These are phyloP conservation scores for Odontamblyopus lacepedii DNA, from an alignment of 2,797 vertebrate genomes.

Conservation along the genomic window DNA sequence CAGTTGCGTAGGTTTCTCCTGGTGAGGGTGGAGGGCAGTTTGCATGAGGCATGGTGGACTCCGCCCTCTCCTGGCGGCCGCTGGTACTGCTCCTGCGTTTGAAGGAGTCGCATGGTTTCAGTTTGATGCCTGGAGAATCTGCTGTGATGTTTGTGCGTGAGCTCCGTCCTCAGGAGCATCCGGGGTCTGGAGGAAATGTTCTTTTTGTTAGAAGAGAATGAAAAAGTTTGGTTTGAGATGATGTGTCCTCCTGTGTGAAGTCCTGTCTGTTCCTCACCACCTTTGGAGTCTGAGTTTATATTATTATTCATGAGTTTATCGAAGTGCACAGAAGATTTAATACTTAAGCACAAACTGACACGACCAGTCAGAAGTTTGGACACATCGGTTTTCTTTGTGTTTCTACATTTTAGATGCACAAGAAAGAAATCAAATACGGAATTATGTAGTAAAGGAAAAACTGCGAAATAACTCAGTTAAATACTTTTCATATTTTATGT, in stretches of 20 bases:
- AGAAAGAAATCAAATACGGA: too few species aligned
- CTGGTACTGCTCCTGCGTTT: slow-evolving; percentile 18
- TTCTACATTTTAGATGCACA: too few species aligned
- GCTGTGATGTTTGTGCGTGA: background rate
- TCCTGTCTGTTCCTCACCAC: background rate
- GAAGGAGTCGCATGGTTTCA: slow-evolving; percentile 46
- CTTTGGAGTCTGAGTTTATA: background rate
- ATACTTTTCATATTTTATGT: too few species aligned
- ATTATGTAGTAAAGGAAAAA: too few species aligned
- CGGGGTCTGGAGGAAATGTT: background rate
- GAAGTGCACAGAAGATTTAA: too few species aligned
- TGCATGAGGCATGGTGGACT: slow-evolving; percentile 9
- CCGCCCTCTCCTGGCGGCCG: background rate
- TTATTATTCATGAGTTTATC: too few species aligned
- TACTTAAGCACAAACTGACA: too few species aligned
- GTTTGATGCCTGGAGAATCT: background rate
- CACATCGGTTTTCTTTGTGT: too few species aligned
- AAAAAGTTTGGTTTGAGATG: background rate
- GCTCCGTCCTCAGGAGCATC: background rate
- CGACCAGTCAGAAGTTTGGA: too few species aligned
- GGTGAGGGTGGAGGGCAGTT: background rate
- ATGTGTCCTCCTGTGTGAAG: background rate
- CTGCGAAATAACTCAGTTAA: too few species aligned
- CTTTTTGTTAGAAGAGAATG: background rate
- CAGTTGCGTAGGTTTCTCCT: background rate